These are phyloP conservation scores for Urosaurus nigricauda DNA, from an alignment of 2,797 vertebrate genomes.

Conservation along the genomic window DNA sequence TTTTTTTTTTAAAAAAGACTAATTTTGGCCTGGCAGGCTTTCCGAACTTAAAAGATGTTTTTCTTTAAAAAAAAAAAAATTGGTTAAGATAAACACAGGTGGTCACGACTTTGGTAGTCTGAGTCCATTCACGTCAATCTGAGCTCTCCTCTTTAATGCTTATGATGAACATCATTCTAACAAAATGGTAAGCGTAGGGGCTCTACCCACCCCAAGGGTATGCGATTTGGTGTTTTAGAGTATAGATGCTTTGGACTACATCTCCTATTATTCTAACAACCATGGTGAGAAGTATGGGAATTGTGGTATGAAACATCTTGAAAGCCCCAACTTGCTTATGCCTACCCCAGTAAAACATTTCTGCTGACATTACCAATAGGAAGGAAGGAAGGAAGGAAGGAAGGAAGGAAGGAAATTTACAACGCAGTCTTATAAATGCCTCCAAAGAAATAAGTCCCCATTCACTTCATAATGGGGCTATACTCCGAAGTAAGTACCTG, in stretches of 20 bases:
- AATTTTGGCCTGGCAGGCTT: neutral
- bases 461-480: too few relatives aligned
- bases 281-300: neutral
- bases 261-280: too few relatives aligned
- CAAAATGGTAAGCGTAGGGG: neutral
- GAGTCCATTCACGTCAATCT: too few relatives aligned
- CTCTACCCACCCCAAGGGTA: too few relatives aligned
- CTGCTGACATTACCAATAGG: neutral
- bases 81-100: neutral
- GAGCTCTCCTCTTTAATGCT: neutral
- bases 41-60: too few relatives aligned
- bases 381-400: neutral
- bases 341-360: neutral
- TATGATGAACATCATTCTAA: neutral
- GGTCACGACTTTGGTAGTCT: neutral
- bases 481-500: too few relatives aligned
- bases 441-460: too few relatives aligned
- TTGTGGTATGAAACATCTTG: neutral
- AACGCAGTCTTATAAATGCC: too few relatives aligned
- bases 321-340: neutral
- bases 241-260: too few relatives aligned
- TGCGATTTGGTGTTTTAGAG: too few relatives aligned
- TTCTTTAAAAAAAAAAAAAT: too few relatives aligned
- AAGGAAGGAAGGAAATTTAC: too few relatives aligned
- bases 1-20: constrained; percentile 10